phyloP scores from a whole-genome alignment of 2,113 vertebrate species.

The Dipodomys ordii region DNA sequence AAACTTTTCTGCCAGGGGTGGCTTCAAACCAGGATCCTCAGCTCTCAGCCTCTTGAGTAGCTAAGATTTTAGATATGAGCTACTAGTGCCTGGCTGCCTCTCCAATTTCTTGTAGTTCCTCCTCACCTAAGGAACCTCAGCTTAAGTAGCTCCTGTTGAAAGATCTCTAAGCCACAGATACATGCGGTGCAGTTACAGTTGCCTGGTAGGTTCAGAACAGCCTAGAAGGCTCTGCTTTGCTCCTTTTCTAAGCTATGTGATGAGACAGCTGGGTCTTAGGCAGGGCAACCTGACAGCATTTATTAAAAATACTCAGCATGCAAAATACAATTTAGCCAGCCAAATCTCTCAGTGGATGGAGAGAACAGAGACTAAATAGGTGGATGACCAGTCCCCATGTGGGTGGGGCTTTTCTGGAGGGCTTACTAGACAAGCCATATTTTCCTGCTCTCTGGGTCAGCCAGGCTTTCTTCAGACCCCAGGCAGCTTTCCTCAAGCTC shows the following conservation, averaged over 20 bases:
- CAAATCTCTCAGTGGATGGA: conserved; percentile 12
- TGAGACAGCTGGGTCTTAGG: conserved; percentile 52
- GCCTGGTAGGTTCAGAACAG: background rate
- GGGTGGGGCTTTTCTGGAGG: conserved; percentile 8
- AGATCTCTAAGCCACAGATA: background rate
- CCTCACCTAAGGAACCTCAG: background rate
- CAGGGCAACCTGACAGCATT: conserved; percentile 60
- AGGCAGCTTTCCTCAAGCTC: conserved; percentile 21
- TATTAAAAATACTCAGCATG: conserved; percentile 62
- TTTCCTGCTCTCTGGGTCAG: conserved; percentile 23
- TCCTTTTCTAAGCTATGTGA: conserved; percentile 56
- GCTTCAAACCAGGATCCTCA: background rate
- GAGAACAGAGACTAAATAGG: conserved; percentile 59
- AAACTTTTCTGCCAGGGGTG: no score
- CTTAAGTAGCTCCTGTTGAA: conserved; percentile 26
- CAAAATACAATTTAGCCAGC: conserved; percentile 29
- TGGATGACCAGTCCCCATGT: conserved; percentile 4
- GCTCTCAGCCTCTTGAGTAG: background rate
- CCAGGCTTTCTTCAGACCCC: background rate
- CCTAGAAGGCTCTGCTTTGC: background rate
- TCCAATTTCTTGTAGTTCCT: background rate
- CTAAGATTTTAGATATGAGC: no score
- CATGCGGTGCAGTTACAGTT: background rate
- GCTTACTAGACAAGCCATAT: background rate
- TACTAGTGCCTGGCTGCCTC: background rate